Evolutionary conservation across 2,888 invertebrate species (phyloP), one percentile per base, ranked within the genome.

Genomic region (Steinernema scapterisci): DNA sequence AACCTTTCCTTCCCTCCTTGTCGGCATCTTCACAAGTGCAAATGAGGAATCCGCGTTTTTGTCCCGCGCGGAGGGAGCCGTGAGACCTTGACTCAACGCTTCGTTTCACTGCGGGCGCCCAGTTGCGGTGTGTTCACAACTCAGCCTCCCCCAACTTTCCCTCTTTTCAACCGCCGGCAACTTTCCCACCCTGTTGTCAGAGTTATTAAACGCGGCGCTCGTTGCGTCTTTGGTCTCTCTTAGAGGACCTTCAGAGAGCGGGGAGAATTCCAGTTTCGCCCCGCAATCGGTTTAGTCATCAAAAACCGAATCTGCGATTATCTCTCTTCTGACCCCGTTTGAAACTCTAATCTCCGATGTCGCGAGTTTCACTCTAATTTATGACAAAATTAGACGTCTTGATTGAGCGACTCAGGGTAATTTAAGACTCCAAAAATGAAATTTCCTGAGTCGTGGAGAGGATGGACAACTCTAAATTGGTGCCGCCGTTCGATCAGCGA

Each of bases 21-120:
- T 9, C 63, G 63, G 63, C 63, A 63, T 63, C 63, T 63, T 63
- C 63, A 63, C 63, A 63, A 25, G 63, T 48, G 48, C 48, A 19
- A 38, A 19, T 48, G 48, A 48, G 19, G 48, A 48, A 48, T 13
- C 38, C 63, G 27, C 63, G 31, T 16, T 63, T 63, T 63, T 63
- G 63, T 63, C 5, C 31, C 16, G 63, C 25, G 7, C 54, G 13
- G 25, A 23, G n/a, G n/a, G n/a, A n/a, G n/a, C n/a, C 27, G 31
- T 31, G 63, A 63, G 63, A 63, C 63, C 63, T 63, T 63, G 63
- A 31, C 31, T 31, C 9, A 9, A 3, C 38, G n/a, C n/a, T n/a
- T n/a, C 38, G 38, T 9, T 38, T 38, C n/a, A n/a, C n/a, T n/a
- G n/a, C n/a, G 38, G 63, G 48, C 31, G 63, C 25, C 54, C n/a